Conservation (phyloP, 1,140 invertebrate species). For the Leptestheria dahalacensis region DNA sequence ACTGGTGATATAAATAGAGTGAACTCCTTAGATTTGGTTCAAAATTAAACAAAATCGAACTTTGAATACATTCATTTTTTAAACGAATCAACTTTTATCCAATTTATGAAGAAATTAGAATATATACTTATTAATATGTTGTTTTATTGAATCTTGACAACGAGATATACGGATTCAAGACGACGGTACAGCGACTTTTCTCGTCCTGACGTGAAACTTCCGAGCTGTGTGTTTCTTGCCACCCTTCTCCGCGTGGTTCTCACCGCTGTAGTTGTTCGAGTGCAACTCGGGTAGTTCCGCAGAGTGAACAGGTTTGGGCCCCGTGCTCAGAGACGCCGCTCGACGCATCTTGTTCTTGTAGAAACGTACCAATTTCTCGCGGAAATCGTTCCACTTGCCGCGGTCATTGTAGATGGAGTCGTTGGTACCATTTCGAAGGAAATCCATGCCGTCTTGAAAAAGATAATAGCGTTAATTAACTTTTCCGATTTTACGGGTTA, state of each 20-base stretch:
- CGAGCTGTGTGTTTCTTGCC: neutral
- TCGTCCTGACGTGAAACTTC: neutral
- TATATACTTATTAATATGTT: too few relatives aligned
- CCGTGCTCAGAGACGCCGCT: neutral
- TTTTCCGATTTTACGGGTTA: neutral
- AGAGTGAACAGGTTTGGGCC: neutral
- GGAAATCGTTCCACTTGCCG: neutral
- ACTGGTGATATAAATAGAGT: too few relatives aligned
- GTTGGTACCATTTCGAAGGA: neutral
- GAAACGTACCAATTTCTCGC: slow-evolving; percentile 4
- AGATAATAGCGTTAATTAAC: neutral
- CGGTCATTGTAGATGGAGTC: neutral
- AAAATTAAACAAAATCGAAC: too few relatives aligned
- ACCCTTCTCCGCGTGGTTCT: neutral
- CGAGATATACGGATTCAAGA: neutral
- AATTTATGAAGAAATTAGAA: too few relatives aligned
- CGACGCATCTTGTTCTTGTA: slow-evolving; percentile 9
- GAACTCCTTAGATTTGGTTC: too few relatives aligned
- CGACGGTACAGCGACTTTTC: neutral
- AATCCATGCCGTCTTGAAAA: slow-evolving; percentile 4
- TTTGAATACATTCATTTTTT: too few relatives aligned
- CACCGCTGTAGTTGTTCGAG: neutral
- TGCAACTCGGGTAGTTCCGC: neutral
- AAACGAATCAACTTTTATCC: too few relatives aligned
- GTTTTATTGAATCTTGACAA: too few relatives aligned